These are phyloP conservation scores for Squalus acanthias DNA, from an alignment of 2,797 vertebrate genomes.

Conservation along the genomic window DNA sequence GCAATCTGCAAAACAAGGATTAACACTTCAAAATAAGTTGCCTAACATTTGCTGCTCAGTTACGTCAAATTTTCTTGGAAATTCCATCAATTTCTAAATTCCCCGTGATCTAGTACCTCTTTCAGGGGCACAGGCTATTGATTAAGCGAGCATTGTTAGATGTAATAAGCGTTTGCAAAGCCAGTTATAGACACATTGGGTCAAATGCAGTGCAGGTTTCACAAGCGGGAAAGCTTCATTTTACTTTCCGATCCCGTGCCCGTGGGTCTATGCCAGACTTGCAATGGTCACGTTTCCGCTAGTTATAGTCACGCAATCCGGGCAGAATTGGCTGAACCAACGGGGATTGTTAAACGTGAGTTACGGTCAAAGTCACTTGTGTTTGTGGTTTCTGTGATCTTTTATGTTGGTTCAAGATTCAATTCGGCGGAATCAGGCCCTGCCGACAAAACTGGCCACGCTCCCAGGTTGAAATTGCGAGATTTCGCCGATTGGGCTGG, in stretches of 20 bases:
- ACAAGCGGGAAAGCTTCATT: not conserved
- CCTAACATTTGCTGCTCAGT: slow-evolving; percentile 39
- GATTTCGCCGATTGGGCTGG: not conserved
- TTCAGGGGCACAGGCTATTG: no score
- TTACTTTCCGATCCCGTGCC: not conserved
- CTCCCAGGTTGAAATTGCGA: not conserved
- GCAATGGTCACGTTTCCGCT: not conserved
- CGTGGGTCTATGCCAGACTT: not conserved
- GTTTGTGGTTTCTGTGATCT: no score
- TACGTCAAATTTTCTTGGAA: slow-evolving; percentile 41
- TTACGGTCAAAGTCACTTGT: not conserved
- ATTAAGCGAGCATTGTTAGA: no score
- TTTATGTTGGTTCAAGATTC: no score
- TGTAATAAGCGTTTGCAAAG: not conserved
- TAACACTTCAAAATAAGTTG: not conserved
- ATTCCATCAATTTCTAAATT: slow-evolving; percentile 42
- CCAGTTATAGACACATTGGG: no score
- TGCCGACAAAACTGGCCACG: not conserved
- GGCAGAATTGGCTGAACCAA: not conserved
- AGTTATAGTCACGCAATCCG: not conserved
- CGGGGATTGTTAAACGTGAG: not conserved
- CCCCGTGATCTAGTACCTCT: not conserved
- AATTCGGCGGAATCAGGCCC: no score
- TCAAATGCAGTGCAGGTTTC: not conserved
- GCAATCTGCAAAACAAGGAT: slow-evolving; percentile 56